A percentile compares a stretch with the other conserved stretches of the same genome.
Conservation (phyloP, 2,888 invertebrate species). For the Himalopsyche anomala region DNA sequence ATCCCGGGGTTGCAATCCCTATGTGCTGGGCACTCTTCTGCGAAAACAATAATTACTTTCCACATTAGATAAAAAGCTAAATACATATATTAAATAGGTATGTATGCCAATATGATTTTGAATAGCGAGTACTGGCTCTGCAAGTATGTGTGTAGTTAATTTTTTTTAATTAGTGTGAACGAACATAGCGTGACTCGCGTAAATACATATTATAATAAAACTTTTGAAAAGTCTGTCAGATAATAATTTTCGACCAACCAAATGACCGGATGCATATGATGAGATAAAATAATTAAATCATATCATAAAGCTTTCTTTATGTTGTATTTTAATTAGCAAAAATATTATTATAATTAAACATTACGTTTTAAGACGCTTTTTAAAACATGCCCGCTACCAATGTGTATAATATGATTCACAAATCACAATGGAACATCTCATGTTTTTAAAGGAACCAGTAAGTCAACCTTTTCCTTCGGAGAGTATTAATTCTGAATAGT, state of each 20-base stretch:
- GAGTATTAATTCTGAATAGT: no score
- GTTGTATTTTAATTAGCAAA: background rate
- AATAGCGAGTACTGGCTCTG: background rate
- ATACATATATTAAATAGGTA: background rate
- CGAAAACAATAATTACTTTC: no score
- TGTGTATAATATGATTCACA: no score
- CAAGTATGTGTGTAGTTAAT: no score
- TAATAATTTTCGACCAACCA: background rate
- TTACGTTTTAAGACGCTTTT: background rate
- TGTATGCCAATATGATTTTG: background rate
- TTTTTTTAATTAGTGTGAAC: constrained; percentile 6
- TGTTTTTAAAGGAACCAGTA: no score
- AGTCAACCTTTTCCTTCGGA: no score
- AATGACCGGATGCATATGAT: constrained; percentile 31
- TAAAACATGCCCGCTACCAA: no score
- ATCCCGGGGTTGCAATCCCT: no score
- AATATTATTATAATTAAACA: background rate
- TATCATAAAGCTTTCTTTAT: background rate
- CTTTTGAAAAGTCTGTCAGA: background rate
- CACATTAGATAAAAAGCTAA: background rate
- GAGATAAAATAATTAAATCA: background rate
- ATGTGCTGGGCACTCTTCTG: no score
- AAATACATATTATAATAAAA: constrained; percentile 6
- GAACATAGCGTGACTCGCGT: background rate
- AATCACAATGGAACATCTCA: no score